phyloP scores from a whole-genome alignment of 2,113 vertebrate species.

The Sarotherodon lohbergeri region DNA sequence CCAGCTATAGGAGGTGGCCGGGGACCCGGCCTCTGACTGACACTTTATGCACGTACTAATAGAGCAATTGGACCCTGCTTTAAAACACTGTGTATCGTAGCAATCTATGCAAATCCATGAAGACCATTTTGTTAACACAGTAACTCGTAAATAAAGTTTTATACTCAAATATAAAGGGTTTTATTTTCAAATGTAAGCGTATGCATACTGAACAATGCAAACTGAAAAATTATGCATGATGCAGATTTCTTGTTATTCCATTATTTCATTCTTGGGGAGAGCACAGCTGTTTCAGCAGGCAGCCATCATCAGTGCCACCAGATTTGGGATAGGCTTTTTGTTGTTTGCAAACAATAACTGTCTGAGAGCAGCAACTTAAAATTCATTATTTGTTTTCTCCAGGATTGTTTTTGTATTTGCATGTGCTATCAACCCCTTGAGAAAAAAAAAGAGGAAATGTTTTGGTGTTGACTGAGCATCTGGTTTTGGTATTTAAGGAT shows the following conservation, averaged over 20 bases:
- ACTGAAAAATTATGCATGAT: background rate
- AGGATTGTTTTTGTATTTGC: background rate
- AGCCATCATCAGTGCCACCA: background rate
- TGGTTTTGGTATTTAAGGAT: background rate
- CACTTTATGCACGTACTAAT: background rate
- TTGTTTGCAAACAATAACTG: constrained; percentile 2
- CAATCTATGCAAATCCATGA: background rate
- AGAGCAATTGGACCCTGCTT: background rate
- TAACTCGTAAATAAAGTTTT: background rate
- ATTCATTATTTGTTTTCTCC: background rate
- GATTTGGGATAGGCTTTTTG: background rate
- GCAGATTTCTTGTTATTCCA: background rate
- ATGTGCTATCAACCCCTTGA: background rate
- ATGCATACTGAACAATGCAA: background rate
- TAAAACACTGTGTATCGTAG: background rate
- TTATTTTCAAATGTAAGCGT: background rate
- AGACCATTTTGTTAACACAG: background rate
- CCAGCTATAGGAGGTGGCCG: background rate
- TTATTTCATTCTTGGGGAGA: background rate
- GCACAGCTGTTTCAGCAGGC: constrained; percentile 27
- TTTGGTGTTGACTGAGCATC: constrained; percentile 4
- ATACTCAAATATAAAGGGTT: background rate
- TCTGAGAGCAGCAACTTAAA: background rate
- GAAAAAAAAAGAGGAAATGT: background rate
- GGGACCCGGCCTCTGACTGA: background rate